Evolutionary conservation across 2,888 invertebrate genomes (phyloP).

Genomic region (Steinernema scapterisci): DNA sequence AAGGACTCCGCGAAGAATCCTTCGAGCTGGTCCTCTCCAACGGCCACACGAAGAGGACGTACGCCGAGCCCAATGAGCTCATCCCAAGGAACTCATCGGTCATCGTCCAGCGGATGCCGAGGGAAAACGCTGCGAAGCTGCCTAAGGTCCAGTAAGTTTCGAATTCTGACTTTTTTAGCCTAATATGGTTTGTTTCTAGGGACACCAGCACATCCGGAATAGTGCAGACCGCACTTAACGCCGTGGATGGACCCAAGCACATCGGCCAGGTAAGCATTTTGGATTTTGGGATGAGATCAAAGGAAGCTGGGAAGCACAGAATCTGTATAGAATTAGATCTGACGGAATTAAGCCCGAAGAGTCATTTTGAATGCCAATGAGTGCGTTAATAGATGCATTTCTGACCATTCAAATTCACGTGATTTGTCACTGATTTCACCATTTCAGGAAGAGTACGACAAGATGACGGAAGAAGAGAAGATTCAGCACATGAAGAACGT

Average conservation of each 20-base stretch:
- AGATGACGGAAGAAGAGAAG: conserved; percentile 94
- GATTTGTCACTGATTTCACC: too few species aligned
- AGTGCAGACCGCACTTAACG: conserved; percentile 19
- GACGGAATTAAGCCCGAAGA: too few species aligned
- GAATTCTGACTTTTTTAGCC: not conserved
- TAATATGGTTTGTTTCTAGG: conserved; percentile 33
- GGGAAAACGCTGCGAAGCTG: conserved; percentile 69
- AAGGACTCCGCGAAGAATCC: conserved; percentile 84
- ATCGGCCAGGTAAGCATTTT: conserved; percentile 42
- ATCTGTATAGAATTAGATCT: too few species aligned
- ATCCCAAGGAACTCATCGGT: conserved; percentile 97
- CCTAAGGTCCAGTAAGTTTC: conserved; percentile 66
- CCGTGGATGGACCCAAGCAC: conserved; percentile 35
- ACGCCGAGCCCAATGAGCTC: conserved; percentile 81
- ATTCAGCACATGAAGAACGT: conserved; percentile 96
- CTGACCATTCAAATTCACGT: too few species aligned
- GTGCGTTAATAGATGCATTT: too few species aligned
- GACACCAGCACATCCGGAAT: conserved; percentile 48
- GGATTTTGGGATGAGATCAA: too few species aligned
- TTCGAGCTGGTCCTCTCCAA: conserved; percentile 90
- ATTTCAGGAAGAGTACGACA: conserved; percentile 71
- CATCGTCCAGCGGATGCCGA: conserved; percentile 88
- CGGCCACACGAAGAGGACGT: conserved; percentile 75
- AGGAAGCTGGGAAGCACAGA: not conserved
- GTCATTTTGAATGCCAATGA: too few species aligned